phyloP scores from a whole-genome alignment of 2,888 invertebrate species.

The Ormyrus labotus region DNA sequence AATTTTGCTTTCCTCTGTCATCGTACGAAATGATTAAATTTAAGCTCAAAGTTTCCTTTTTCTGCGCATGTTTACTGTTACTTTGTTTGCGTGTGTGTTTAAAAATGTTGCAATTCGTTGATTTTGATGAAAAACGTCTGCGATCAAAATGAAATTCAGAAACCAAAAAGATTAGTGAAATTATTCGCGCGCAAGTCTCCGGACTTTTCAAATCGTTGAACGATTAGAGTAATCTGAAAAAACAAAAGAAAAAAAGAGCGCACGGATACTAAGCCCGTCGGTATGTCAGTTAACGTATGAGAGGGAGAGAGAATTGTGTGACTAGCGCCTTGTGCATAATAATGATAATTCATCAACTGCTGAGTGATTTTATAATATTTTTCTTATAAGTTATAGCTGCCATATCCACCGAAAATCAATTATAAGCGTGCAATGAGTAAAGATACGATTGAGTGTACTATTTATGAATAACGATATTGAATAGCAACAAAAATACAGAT shows the following conservation, averaged over 20 bases:
- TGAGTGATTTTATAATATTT: constrained; percentile 74
- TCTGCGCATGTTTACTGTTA: too few relatives aligned
- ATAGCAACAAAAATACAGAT: constrained; percentile 51
- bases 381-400: constrained; percentile 75
- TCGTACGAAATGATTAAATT: neutral
- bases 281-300: constrained; percentile 55
- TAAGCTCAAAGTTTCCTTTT: too few relatives aligned
- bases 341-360: constrained; percentile 63
- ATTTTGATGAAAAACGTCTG: neutral
- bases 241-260: constrained; percentile 40
- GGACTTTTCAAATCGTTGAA: constrained; percentile 53
- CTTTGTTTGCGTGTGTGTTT: too few relatives aligned
- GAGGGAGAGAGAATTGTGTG: constrained; percentile 46
- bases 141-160: constrained; percentile 16
- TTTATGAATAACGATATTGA: constrained; percentile 31
- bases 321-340: constrained; percentile 54
- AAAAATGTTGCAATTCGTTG: neutral
- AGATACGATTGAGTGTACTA: constrained; percentile 60
- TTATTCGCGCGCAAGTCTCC: constrained; percentile 17
- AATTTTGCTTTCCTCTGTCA: neutral
- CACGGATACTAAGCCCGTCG: constrained; percentile 62
- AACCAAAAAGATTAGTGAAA: constrained; percentile 24
- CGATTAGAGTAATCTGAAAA: constrained; percentile 45
- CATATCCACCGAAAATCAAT: constrained; percentile 69
- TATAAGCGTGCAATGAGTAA: constrained; percentile 67